phyloP scores from a whole-genome alignment of 1,140 invertebrate species.

The Meloidogyne hapla region DNA sequence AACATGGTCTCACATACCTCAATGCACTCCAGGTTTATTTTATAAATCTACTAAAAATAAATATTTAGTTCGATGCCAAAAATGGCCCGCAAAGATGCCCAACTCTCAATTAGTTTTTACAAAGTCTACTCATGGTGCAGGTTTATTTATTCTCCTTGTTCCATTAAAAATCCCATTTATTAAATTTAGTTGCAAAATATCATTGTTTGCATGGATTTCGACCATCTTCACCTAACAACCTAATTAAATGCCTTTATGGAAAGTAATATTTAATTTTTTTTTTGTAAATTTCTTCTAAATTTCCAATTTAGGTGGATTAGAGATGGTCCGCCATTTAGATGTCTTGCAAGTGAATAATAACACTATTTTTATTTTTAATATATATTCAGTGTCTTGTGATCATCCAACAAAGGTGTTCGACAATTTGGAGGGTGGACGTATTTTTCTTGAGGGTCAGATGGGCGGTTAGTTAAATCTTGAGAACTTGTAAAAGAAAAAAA shows the following conservation, averaged over 20 bases:
- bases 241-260: conserved; percentile 82
- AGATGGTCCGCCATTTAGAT: conserved; percentile 66
- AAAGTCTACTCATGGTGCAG: conserved; percentile 89
- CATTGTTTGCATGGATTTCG: conserved; percentile 87
- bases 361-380: neutral
- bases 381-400: conserved; percentile 79
- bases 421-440: conserved; percentile 82
- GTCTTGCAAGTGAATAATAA: conserved; percentile 54
- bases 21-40: conserved; percentile 76
- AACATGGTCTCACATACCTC: conserved; percentile 88
- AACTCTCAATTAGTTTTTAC: conserved; percentile 92
- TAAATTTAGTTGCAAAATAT: conserved; percentile 80
- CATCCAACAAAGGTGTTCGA: conserved; percentile 75
- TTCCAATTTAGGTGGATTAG: conserved; percentile 15
- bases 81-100: conserved; percentile 79
- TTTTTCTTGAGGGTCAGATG: conserved; percentile 91
- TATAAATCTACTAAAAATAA: conserved; percentile 17
- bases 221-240: conserved; percentile 72
- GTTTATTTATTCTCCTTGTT: conserved; percentile 70
- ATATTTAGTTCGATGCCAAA: conserved; percentile 76
- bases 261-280: conserved; percentile 67
- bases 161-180: conserved; percentile 69
- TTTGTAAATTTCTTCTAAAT: no score
- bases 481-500: neutral
- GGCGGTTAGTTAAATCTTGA: conserved; percentile 68